Conservation (phyloP, 2,888 invertebrate species). For the Heliconius ismenius region DNA sequence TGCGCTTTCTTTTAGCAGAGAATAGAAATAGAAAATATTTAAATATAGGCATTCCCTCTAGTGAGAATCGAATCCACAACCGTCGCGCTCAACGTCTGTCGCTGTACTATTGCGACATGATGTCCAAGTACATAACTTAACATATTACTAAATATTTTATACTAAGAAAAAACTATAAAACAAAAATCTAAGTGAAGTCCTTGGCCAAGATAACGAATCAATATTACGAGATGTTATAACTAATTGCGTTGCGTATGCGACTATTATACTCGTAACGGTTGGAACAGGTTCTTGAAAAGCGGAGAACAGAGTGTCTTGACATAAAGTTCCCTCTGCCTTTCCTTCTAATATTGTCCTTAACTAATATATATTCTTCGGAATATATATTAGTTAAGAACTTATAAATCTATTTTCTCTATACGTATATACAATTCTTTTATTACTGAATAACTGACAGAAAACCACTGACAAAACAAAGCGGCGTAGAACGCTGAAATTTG, state of each 20-base stretch:
- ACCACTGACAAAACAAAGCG: no score
- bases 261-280: background rate
- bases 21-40: no score
- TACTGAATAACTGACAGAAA: no score
- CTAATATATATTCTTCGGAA: no score
- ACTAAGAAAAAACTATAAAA: background rate
- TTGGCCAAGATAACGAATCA: conserved; percentile 8
- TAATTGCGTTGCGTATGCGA: background rate
- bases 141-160: background rate
- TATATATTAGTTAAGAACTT: no score
- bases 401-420: no score
- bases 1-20: no score
- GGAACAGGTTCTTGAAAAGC: background rate
- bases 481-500: no score
- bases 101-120: background rate
- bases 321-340: no score
- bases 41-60: background rate
- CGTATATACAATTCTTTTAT: no score
- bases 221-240: background rate
- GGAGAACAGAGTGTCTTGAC: no score
- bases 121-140: background rate
- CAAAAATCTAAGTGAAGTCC: background rate
- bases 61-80: background rate
- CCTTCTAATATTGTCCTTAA: no score
- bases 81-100: background rate